A percentile compares a stretch with the other conserved stretches of the same genome.
These are phyloP conservation scores for Anguilla japonica DNA, from an alignment of 2,113 vertebrate species.

Conservation along the genomic window DNA sequence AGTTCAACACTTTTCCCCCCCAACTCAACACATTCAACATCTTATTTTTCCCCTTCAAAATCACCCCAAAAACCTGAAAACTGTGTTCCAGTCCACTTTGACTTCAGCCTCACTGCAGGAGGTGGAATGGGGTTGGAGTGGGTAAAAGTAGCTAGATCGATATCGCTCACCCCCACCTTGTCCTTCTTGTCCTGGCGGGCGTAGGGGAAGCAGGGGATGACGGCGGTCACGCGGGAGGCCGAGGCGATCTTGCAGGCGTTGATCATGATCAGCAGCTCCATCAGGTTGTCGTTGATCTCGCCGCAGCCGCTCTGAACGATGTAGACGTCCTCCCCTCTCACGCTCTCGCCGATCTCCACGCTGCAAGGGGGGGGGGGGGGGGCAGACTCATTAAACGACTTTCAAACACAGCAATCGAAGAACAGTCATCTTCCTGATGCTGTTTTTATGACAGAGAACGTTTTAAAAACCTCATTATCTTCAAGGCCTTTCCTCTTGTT, in stretches of 20 bases:
- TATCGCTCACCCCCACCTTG: conserved; percentile 74
- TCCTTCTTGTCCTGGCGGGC: conserved; percentile 81
- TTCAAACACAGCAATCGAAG: not conserved
- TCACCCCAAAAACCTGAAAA: not conserved
- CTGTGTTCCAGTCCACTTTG: not conserved
- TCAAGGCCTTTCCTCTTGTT: not conserved
- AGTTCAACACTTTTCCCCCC: too few species aligned
- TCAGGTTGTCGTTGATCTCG: conserved; percentile 78
- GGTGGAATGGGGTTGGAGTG: conserved; percentile 47
- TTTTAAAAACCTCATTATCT: not conserved
- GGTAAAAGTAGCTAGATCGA: conserved; percentile 56
- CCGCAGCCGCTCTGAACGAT: conserved; percentile 79
- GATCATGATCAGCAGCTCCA: conserved; percentile 80
- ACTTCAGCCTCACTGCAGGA: not conserved
- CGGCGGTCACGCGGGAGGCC: conserved; percentile 72
- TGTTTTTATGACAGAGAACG: not conserved
- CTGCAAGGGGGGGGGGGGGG: conserved; percentile 38
- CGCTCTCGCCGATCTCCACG: conserved; percentile 78
- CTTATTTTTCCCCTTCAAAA: not conserved
- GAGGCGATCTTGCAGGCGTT: conserved; percentile 80
- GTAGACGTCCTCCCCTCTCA: conserved; percentile 79
- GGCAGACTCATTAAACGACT: not conserved
- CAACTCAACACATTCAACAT: not conserved
- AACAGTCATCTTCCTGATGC: not conserved
- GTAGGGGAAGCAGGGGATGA: conserved; percentile 79